Base-by-base conservation (phyloP, 1,140 invertebrate species). In the Brachionus sp. region DNA sequence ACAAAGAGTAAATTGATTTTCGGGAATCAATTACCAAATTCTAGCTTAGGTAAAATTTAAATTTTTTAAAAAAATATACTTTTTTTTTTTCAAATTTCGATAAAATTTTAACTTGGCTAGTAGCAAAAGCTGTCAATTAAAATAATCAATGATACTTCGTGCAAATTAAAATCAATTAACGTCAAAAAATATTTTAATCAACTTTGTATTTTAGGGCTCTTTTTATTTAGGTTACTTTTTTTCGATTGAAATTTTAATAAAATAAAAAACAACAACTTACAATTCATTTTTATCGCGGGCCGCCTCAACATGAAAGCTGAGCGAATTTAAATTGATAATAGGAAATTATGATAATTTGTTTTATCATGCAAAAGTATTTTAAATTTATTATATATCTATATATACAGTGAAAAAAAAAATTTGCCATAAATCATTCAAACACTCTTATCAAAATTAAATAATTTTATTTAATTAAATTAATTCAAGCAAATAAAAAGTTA, bases 371-470 rank as follows among this genome's bases (percentile, higher is more conserved):
- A 57, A 7, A 23, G 50, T 7, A 19, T 57, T 57, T 6, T 19
- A 57, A 25, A 57, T 57, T 19, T 57, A 57, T 16, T 19, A 57
- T 57, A 19, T 57, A 57, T 29, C 29, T 29, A 29, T 29, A 29
- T 29, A 29, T 29, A 29, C 29, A 29, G 29, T 29, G 19, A 50
- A 44, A 46, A 57, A 57, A 23, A 4, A 7, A 50, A 19, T 57
- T 57, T 23, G n/a, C 16, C 16, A 57, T 57, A 57, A 57, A 57
- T 57, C 50, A 57, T 57, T 19, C 7, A 57, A 57, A 16, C 19
- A 57, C 50, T n/a, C 50, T 57, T 57, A 23, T 57, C 50, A 57
- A 57, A 57, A 57, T 57, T 57, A 57, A 57, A 57, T 57, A 57
- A 57, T 57, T 57, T 57, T 23, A 57, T 57, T 57, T 57, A 57